Evolutionary conservation across 2,797 vertebrate genomes (phyloP).

Genomic region (Sandelia bainsii): DNA sequence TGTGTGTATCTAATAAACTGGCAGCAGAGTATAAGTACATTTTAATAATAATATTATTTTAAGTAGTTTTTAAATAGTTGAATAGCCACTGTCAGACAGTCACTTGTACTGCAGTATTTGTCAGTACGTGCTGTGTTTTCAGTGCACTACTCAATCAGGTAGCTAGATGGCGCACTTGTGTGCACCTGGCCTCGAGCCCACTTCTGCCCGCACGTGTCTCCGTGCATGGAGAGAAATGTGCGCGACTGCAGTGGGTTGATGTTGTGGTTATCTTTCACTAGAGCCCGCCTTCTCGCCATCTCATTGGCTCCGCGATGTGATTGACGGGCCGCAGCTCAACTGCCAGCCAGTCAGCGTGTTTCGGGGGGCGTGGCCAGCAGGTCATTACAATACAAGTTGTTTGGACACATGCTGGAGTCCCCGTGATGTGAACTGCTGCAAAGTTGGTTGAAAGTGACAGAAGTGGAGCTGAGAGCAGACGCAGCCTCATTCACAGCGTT

Average conservation of each 20-base stretch:
- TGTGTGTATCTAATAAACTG: no score
- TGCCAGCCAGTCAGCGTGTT: fast-evolving
- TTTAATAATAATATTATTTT: no score
- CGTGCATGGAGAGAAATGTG: constrained; percentile 43
- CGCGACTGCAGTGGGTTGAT: constrained; percentile 5
- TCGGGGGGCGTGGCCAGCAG: constrained; percentile 5
- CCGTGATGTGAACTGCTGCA: constrained; percentile 55
- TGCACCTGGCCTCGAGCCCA: not conserved
- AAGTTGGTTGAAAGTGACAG: constrained; percentile 62
- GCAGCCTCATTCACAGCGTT: not conserved
- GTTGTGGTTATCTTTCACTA: not conserved
- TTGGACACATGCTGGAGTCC: constrained; percentile 47
- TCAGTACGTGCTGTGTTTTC: no score
- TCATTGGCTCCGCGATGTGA: constrained; percentile 39
- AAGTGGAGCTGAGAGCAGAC: constrained; percentile 12
- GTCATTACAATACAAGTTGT: constrained; percentile 9
- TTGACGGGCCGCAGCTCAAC: not conserved
- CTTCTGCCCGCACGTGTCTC: constrained; percentile 57
- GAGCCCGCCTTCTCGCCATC: constrained; percentile 26
- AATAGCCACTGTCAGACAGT: no score
- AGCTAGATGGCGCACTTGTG: constrained; percentile 40
- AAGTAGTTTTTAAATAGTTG: no score
- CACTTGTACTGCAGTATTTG: no score
- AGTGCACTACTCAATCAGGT: not conserved
- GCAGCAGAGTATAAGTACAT: no score